phyloP scores from a whole-genome alignment of 2,113 vertebrate genomes.

The Corynorhinus townsendii region DNA sequence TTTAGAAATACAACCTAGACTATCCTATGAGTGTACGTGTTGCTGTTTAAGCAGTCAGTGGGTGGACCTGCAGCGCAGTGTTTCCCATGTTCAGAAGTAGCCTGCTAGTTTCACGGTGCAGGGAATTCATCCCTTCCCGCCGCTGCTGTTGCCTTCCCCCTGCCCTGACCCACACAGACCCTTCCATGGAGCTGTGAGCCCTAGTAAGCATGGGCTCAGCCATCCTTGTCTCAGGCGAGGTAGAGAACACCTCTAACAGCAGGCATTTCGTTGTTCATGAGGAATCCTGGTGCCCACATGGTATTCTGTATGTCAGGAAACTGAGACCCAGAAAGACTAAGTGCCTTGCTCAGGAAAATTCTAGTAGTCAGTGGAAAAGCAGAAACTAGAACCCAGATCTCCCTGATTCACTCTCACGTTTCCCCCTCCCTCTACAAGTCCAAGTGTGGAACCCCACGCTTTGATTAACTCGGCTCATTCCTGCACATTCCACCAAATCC shows the following conservation, averaged over 20 bases:
- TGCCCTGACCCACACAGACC: neutral
- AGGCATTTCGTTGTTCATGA: neutral
- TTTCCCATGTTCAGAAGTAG: neutral
- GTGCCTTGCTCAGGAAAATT: neutral
- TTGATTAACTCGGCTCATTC: neutral
- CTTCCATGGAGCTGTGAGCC: neutral
- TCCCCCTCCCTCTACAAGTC: neutral
- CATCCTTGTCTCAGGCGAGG: constrained; percentile 6
- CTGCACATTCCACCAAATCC: neutral
- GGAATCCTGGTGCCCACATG: neutral
- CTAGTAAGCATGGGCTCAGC: neutral
- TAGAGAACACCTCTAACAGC: neutral
- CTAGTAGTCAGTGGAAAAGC: neutral
- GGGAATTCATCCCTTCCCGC: neutral
- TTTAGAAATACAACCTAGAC: constrained; percentile 33
- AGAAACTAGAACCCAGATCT: neutral
- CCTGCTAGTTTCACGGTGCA: neutral
- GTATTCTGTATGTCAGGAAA: neutral
- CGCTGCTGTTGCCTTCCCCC: neutral
- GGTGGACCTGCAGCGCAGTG: neutral
- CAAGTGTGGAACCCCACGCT: neutral
- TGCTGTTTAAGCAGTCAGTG: neutral
- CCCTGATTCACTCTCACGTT: neutral
- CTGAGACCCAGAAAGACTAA: neutral
- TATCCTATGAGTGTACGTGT: neutral